Base-by-base conservation (phyloP, 2,888 invertebrate genomes). In the Yponomeuta plumbellus region DNA sequence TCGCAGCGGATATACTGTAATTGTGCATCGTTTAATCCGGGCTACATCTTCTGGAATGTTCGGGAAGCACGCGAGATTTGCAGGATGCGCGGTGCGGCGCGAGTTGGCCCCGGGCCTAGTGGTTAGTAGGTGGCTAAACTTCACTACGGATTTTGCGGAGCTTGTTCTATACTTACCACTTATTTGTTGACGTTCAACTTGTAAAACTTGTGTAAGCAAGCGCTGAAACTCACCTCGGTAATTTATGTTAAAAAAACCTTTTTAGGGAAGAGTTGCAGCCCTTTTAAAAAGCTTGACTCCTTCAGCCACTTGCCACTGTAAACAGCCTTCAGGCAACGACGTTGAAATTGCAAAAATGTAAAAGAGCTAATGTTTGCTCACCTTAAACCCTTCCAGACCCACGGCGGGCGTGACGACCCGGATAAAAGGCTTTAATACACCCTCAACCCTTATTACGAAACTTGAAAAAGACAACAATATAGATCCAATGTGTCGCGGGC, bases 381-480 rank as follows among this genome's bases (percentile, higher is more conserved):
- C 91, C 90, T 91, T 88, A 86, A 89, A 89, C 90, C 90, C 87
- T 90, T 88, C 87, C 83, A 86, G 83, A 86, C 88, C 90, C 88
- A 83, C 75, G 83, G 52, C 81, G 34, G 79, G 87, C 88, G 90
- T 90, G 90, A 91, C 90, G 91, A 91, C 89, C 88, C 85, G 90
- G 90, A 90, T 91, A 90, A 91, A 91, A 90, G 90, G 90, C 91
- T 91, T 91, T 91, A 91, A 91, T 91, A 91, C 90, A 91, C 90
- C 90, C 91, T 90, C 90, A 90, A 88, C 89, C 89, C 91, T 91
- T 91, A 91, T 91, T 91, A 91, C 90, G 87, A 89, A 90, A 91
- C 90, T 91, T 91, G 91, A 91, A 91, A 91, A 91, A 91, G 91
- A 90, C 91, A 91, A 91, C 91, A 90, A 89, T 91, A 90, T 88